These are phyloP conservation scores for Macrochelys suwanniensis DNA, from an alignment of 2,797 vertebrate genomes.

Conservation along the genomic window DNA sequence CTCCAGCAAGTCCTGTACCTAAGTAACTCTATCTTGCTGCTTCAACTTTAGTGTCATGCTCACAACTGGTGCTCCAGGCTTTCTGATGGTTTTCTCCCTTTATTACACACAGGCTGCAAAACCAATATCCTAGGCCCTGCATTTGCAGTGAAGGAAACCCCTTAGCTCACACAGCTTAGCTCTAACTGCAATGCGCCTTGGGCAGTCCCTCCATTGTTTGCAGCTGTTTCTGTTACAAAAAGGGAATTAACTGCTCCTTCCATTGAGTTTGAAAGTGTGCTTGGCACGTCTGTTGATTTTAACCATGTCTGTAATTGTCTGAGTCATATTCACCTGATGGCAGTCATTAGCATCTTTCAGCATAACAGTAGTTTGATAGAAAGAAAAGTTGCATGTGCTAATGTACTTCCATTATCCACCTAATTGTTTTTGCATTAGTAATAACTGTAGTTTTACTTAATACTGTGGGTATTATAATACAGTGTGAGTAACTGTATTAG, in stretches of 20 bases:
- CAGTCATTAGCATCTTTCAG: not conserved
- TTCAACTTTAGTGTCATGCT: no score
- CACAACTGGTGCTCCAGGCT: no score
- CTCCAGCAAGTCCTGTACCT: no score
- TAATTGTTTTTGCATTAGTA: not conserved
- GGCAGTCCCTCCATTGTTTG: not conserved
- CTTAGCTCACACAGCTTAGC: not conserved
- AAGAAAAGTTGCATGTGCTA: no score
- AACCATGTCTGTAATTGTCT: not conserved
- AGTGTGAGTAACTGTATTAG: not conserved
- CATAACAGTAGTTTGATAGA: not conserved
- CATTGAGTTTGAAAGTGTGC: not conserved
- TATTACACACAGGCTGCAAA: no score
- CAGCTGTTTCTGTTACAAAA: not conserved
- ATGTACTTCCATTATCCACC: no score
- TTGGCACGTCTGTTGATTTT: not conserved
- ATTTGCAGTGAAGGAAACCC: not conserved
- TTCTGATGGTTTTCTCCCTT: no score
- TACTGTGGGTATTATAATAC: not conserved
- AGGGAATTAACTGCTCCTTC: not conserved
- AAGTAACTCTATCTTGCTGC: no score
- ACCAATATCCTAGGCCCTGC: not conserved
- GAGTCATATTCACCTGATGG: not conserved
- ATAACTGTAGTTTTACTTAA: not conserved
- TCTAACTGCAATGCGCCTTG: not conserved